A percentile compares a stretch with the other conserved stretches of the same genome.
Conservation (phyloP, 2,888 invertebrate species). For the Aporophyla nigra region DNA sequence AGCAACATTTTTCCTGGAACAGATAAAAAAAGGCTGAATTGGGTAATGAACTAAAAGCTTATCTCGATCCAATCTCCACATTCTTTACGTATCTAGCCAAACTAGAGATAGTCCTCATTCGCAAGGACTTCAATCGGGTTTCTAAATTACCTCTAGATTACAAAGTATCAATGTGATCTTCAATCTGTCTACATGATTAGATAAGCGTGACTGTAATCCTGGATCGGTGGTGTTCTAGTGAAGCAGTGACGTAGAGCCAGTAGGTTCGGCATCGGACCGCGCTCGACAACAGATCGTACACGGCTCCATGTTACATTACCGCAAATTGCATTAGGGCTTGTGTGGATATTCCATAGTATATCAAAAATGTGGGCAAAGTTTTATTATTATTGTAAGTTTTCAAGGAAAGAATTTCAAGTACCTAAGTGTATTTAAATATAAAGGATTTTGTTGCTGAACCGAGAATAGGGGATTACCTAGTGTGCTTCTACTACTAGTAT, state of each 20-base stretch:
- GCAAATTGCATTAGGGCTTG: conserved; percentile 88
- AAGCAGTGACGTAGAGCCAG: conserved; percentile 59
- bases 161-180: conserved; percentile 61
- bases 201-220: conserved; percentile 70
- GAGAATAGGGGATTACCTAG: background rate
- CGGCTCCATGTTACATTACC: conserved; percentile 80
- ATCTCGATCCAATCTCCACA: conserved; percentile 60
- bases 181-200: conserved; percentile 65
- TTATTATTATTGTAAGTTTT: conserved; percentile 42
- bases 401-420: conserved; percentile 18
- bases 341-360: conserved; percentile 79
- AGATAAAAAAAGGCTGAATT: conserved; percentile 60
- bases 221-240: conserved; percentile 61
- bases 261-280: conserved; percentile 63
- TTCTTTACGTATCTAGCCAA: conserved; percentile 53
- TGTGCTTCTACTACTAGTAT: background rate
- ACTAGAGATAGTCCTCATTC: conserved; percentile 45
- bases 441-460: conserved; percentile 25
- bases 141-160: conserved; percentile 57
- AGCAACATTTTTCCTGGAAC: conserved; percentile 39
- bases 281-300: conserved; percentile 64
- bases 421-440: conserved; percentile 21
- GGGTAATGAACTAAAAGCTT: conserved; percentile 66
- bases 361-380: conserved; percentile 60
- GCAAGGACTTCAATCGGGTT: conserved; percentile 43